Percentiles rank a stretch among this genome's conserved stretches.
phyloP scores from a whole-genome alignment of 92 coral and sea anemone genomes.

The Porites cylindrica region DNA sequence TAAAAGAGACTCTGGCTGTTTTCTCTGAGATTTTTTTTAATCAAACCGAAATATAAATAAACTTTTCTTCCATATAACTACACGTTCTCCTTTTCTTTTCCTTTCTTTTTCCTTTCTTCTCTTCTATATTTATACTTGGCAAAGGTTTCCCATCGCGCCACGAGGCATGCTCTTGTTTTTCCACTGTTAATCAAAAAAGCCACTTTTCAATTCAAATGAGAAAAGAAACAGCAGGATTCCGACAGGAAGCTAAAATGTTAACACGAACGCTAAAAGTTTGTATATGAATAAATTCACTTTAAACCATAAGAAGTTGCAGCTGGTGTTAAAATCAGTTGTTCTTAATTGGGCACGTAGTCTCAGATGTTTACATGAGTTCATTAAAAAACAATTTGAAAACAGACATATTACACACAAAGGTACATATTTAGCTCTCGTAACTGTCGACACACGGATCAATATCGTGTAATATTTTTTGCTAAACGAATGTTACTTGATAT shows the following conservation, averaged over 20 bases:
- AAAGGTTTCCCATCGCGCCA: not conserved
- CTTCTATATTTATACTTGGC: not conserved
- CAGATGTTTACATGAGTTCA: too few species aligned
- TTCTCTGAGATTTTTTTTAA: not conserved
- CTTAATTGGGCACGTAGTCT: too few species aligned
- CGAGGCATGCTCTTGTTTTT: not conserved
- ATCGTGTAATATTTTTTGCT: too few species aligned
- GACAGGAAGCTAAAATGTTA: not conserved
- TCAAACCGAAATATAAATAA: not conserved
- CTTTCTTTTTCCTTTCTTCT: not conserved
- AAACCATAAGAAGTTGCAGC: not conserved
- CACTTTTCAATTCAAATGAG: not conserved
- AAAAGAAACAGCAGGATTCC: not conserved
- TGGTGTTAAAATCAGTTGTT: not conserved
- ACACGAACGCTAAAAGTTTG: not conserved
- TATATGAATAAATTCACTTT: constrained; percentile 1
- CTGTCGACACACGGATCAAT: too few species aligned
- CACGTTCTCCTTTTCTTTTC: too few species aligned
- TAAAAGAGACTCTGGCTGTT: not conserved
- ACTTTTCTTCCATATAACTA: too few species aligned
- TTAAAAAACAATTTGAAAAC: too few species aligned
- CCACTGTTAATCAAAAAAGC: not conserved
- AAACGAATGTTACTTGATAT: too few species aligned
- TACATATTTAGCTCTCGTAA: too few species aligned
- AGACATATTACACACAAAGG: too few species aligned